These are phyloP conservation scores for Amniataba percoides DNA, from an alignment of 2,797 vertebrate species.

Conservation along the genomic window DNA sequence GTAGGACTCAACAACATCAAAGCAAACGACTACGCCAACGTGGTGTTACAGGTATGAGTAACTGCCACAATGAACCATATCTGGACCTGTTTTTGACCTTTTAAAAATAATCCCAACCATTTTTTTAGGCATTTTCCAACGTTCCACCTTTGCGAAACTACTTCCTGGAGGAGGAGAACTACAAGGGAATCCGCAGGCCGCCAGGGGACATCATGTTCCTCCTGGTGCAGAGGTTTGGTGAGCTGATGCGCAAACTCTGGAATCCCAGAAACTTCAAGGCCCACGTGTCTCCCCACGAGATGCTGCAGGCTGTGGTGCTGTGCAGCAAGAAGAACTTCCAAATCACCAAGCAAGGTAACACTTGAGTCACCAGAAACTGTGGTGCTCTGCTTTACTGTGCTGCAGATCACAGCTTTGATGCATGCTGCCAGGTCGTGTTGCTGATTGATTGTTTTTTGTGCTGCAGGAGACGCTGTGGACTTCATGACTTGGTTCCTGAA, in stretches of 20 bases:
- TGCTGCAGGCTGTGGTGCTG: conserved; percentile 97
- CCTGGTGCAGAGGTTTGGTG: conserved; percentile 96
- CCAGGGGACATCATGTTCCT: conserved; percentile 98
- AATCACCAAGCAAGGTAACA: conserved; percentile 95
- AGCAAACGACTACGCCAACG: conserved; percentile 97
- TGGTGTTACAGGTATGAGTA: conserved; percentile 91
- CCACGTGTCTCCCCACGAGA: conserved; percentile 97
- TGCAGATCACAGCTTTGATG: conserved; percentile 1
- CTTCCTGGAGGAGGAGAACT: conserved; percentile 97
- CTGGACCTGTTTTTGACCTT: background rate
- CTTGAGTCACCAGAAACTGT: background rate
- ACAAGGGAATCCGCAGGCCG: conserved; percentile 90
- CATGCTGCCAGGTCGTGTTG: background rate
- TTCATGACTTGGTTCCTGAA: conserved; percentile 99
- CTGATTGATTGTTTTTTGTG: conserved; percentile 35
- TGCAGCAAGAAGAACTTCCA: conserved; percentile 99
- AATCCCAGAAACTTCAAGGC: conserved; percentile 98
- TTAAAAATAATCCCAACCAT: background rate
- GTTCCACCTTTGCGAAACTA: conserved; percentile 96
- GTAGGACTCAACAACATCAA: conserved; percentile 99
- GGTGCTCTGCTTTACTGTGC: background rate
- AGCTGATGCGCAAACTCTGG: conserved; percentile 98
- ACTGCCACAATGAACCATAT: background rate
- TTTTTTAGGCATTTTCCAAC: conserved; percentile 92
- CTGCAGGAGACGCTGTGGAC: conserved; percentile 94